Evolutionary conservation across 1,140 invertebrate species (phyloP), one percentile per base, ranked within the genome.

Genomic region (Drosophila kurseongensis): DNA sequence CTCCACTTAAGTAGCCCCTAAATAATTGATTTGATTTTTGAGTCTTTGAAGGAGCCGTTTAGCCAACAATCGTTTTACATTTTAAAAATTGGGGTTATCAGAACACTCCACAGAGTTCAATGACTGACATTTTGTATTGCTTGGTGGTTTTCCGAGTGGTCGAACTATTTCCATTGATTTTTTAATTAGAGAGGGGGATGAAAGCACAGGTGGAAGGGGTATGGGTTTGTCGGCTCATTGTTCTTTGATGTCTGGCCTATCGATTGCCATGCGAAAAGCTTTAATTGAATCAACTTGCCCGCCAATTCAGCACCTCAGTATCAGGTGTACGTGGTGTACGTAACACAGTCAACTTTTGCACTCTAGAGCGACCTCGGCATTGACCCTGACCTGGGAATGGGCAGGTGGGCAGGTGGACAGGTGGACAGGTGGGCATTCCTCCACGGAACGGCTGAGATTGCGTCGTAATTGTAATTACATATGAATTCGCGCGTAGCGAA

Each of bases 381-480:
- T 63, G 60, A 61, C 60, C 60, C 16, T 62, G 60, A 62, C 60
- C 36, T 1, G 14, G 12, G 23, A 23, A 23, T 2, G 14, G 12
- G 23, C 2, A 23, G 23, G 23, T 23, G 23, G 23, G 3, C 23
- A 23, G 23, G 23, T 23, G 23, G 23, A 0, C 23, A 23, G 23
- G 23, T 23, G 23, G 23, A 4, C 32, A 50, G 48, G 48, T 51
- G 14, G 16, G 8, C 48, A 51, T 16, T 51, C 16, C 35, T n/a
- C 5, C 9, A 0, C 1, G 50, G n/a, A 32, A 23, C 48, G 1
- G 27, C 44, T 23, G 51, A 76, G 65, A 77, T 78, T 76, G 57
- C 66, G 18, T 41, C 67, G 75, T 89, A 88, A 86, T 86, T 86
- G 83, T 88, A 88, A 89, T 89, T 83, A 89, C 79, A 80, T 66